phyloP scores from a whole-genome alignment of 1,140 invertebrate species.

The Anastrepha obliqua region DNA sequence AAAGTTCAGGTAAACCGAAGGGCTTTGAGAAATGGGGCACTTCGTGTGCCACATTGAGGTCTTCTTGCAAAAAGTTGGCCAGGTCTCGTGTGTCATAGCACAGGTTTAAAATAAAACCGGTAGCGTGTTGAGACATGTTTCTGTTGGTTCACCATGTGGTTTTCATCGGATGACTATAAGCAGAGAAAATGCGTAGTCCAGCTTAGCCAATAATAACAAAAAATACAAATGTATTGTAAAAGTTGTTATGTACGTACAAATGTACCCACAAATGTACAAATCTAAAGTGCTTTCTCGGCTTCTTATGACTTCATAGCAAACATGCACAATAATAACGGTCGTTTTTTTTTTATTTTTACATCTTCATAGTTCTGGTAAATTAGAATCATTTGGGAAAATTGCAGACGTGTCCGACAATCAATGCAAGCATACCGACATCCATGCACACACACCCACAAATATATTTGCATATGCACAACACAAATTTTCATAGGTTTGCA shows the following conservation, averaged over 20 bases:
- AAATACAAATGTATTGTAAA: neutral
- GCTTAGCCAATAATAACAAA: constrained; percentile 28
- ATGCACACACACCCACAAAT: neutral
- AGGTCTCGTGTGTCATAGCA: neutral
- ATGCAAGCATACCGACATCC: neutral
- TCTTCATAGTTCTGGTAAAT: neutral
- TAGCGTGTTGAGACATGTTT: neutral
- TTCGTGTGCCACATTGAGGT: neutral
- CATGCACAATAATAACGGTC: neutral
- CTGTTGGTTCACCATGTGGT: neutral
- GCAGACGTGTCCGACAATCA: neutral
- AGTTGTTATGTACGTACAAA: neutral
- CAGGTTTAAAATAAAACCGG: neutral
- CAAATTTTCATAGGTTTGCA: neutral
- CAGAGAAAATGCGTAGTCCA: neutral
- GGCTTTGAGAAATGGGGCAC: neutral
- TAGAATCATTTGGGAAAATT: constrained; percentile 46
- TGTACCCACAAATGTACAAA: neutral
- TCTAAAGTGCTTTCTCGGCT: constrained; percentile 13
- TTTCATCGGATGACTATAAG: too few species aligned
- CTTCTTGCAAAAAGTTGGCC: neutral
- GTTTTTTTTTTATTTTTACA: neutral
- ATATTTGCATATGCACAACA: neutral
- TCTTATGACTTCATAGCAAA: neutral
- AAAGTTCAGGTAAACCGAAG: constrained; percentile 19